A percentile compares a stretch with the other conserved stretches of the same genome.
Evolutionary conservation across 2,797 vertebrate genomes (phyloP).

Genomic region (Centroberyx gerrardi): DNA sequence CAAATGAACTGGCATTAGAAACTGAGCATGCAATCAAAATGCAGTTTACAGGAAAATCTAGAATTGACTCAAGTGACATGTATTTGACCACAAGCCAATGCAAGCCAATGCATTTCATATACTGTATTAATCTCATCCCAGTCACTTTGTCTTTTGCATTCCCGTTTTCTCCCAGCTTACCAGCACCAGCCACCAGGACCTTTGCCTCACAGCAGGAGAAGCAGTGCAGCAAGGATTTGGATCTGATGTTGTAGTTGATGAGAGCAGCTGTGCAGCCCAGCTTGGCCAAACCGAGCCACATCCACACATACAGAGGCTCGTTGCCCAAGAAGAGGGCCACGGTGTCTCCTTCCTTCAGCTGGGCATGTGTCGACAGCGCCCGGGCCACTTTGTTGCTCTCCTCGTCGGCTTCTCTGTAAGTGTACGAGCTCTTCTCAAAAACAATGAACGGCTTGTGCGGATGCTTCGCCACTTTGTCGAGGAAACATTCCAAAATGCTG

Average conservation of each 20-base stretch:
- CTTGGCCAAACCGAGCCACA: slow-evolving; percentile 88
- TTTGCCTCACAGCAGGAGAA: slow-evolving; percentile 87
- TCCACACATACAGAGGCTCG: slow-evolving; percentile 85
- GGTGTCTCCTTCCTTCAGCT: slow-evolving; percentile 82
- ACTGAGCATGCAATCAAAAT: not conserved
- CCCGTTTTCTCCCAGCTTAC: slow-evolving; percentile 72
- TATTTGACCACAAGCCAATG: not conserved
- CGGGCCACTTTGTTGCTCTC: slow-evolving; percentile 86
- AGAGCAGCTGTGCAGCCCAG: slow-evolving; percentile 88
- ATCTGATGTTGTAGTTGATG: slow-evolving; percentile 88
- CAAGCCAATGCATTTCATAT: too few species aligned
- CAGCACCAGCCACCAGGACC: slow-evolving; percentile 84
- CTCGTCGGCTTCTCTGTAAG: slow-evolving; percentile 84
- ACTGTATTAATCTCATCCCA: too few species aligned
- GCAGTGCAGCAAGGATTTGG: slow-evolving; percentile 88
- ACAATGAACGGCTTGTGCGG: slow-evolving; percentile 86
- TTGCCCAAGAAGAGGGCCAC: slow-evolving; percentile 90
- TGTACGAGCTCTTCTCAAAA: slow-evolving; percentile 76
- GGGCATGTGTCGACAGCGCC: slow-evolving; percentile 72
- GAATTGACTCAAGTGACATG: not conserved
- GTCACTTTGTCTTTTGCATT: too few species aligned
- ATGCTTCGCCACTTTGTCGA: slow-evolving; percentile 64
- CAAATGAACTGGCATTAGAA: not conserved
- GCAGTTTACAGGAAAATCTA: not conserved
- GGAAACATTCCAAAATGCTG: slow-evolving; percentile 83